These are phyloP conservation scores for Lymantria dispar DNA, from an alignment of 2,888 invertebrate species.

Conservation along the genomic window DNA sequence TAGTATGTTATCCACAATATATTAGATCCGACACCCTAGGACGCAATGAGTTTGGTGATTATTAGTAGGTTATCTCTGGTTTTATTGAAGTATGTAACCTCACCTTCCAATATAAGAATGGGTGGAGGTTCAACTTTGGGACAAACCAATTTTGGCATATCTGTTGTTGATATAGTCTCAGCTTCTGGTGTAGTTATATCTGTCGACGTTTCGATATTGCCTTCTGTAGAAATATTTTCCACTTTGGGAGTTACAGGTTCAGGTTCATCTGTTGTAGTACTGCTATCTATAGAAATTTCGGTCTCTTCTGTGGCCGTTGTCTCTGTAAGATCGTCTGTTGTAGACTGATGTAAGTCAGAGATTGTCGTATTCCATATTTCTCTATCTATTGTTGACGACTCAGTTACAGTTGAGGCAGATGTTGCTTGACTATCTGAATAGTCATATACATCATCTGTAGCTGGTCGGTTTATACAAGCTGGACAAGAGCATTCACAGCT, in stretches of 20 bases:
- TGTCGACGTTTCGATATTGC: constrained; percentile 36
- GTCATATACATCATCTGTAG: constrained; percentile 64
- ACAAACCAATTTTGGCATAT: constrained; percentile 59
- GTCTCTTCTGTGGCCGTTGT: constrained; percentile 14
- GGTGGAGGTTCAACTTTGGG: constrained; percentile 82
- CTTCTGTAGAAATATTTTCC: constrained; percentile 28
- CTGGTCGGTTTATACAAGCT: constrained; percentile 74
- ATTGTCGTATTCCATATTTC: constrained; percentile 18
- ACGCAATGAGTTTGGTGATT: constrained; percentile 55
- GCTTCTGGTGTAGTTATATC: constrained; percentile 50
- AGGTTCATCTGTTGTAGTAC: not conserved
- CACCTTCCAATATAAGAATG: constrained; percentile 94
- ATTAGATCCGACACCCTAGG: constrained; percentile 43
- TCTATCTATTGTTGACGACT: constrained; percentile 10
- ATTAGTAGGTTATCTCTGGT: constrained; percentile 71
- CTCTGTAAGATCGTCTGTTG: constrained; percentile 16
- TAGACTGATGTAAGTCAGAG: constrained; percentile 23
- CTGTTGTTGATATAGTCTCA: constrained; percentile 42
- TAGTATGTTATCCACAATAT: constrained; percentile 57
- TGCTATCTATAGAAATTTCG: constrained; percentile 27
- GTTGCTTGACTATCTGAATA: constrained; percentile 54
- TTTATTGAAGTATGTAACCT: constrained; percentile 68
- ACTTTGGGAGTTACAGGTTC: constrained; percentile 1
- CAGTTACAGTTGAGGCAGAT: constrained; percentile 18
- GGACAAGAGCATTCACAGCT: constrained; percentile 90